Base-by-base conservation (phyloP, 2,797 vertebrate genomes). In the Aselliscus stoliczkanus region DNA sequence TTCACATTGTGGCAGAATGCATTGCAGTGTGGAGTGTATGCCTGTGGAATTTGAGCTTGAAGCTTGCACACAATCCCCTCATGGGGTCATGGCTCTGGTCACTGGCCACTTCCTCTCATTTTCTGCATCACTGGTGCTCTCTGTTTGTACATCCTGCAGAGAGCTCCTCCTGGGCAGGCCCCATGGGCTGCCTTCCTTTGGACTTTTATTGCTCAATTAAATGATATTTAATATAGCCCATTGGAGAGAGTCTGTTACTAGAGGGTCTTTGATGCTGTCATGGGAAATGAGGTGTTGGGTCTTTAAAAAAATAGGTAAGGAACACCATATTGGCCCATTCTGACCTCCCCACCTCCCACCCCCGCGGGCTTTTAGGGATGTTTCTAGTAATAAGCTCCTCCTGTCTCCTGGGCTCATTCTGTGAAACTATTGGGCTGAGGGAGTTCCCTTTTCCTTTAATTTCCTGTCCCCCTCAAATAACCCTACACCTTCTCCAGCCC, bases 41-140 rank as follows among this genome's bases (percentile, higher is more conserved):
- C 31, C 18, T 8, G 17, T 11, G 77, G 69, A 6, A 8, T 44
- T 4, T 15, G 70, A 58, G 82, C 60, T 65, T 5, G 29, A 2
- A 12, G 7, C 37, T 65, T 25, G n/a, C 42, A 15, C 27, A 1
- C 8, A 37, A 7, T n/a, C 25, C 20, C 44, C 20, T 6, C 12
- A n/a, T 1, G 0, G n/a, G 52, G 58, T 42, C 13, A 0, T 0
- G 1, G 21, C 31, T 23, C 18, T 3, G 58, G 70, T 50, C 88
- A 37, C 27, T 1, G 50, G 58, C 29, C 50, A 11, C 23, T 44
- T 31, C 60, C 84, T 21, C 44, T 60, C 25, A 2, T 64, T 62
- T 62, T 88, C 84, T 7, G 47, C 60, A 10, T 65, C 67, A 17
- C n/a, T 1, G 25, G 70, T 0, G 10, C 73, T 10, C 1, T 42